Evolutionary conservation across 2,888 invertebrate genomes (phyloP), one percentile per base, ranked within the genome.

Genomic region (Oasisia sp.): DNA sequence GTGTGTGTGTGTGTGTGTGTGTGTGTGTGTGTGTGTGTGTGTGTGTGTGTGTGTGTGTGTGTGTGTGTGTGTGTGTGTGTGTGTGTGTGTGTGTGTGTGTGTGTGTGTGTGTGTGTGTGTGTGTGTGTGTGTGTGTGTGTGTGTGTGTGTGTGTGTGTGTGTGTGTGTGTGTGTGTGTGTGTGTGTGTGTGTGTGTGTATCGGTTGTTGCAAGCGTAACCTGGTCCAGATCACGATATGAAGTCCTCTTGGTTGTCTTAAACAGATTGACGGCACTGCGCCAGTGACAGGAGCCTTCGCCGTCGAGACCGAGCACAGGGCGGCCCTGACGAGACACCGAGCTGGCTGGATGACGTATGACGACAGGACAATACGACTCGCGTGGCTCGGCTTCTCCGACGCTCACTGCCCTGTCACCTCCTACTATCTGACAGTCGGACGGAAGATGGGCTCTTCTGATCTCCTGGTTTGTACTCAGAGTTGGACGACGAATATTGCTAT

Each of bases 341-440:
- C 32, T 12, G 89, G 45, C 27, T 92, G 92, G 92, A 92, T 92
- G 89, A 58, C 19, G 12, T 92, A 91, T 38, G 38, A 38, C 27
- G n/a, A 92, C 58, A 92, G n/a, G n/a, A 38, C 92, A 27, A 7
- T 74, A 74, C 91, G 91, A n/a, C 89, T 92, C 32, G 91, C 92
- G 38, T 92, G 91, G 92, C 92, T 92, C 9, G 92, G 92, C 92
- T 92, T 92, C 50, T 32, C 91, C 32, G 92, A 92, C 58, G 89
- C 92, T 11, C 92, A 92, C 89, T 92, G 89, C n/a, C 89, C 74
- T 50, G 50, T 91, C 91, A 45, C 91, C 27, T 27, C 27, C 19
- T 91, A 91, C 50, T n/a, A 50, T 50, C 27, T 91, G 19, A 91
- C 44, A 3, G 45, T 50, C 45, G 50, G 91, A 44, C 32, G 44